These are phyloP conservation scores for Tetropium fuscum DNA, from an alignment of 2,888 invertebrate genomes.

Conservation along the genomic window DNA sequence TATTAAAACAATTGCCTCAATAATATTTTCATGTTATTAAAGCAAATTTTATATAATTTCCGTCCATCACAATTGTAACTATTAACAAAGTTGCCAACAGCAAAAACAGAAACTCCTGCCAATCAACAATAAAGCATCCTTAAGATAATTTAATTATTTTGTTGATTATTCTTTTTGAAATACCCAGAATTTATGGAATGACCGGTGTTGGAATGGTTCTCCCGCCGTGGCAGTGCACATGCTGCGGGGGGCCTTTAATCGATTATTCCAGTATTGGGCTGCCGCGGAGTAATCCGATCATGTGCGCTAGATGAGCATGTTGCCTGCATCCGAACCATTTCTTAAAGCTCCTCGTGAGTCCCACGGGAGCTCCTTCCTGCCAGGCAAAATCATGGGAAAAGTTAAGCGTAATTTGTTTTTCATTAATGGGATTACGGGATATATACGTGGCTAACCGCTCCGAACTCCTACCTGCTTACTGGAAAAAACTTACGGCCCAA, in stretches of 20 bases:
- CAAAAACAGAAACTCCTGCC: too few relatives aligned
- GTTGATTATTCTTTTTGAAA: too few relatives aligned
- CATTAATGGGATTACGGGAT: conserved; percentile 36
- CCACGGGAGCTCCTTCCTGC: conserved; percentile 5
- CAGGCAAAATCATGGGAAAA: conserved; percentile 37
- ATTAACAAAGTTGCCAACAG: too few relatives aligned
- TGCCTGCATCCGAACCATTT: conserved; percentile 36
- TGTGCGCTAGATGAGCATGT: conserved; percentile 34
- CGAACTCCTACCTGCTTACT: conserved; percentile 33
- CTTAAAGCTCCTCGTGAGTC: conserved; percentile 24
- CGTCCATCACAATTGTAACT: too few relatives aligned
- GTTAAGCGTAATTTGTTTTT: conserved; percentile 40
- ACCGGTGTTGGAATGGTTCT: conserved; percentile 21
- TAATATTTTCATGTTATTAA: too few relatives aligned
- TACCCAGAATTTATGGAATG: too few relatives aligned
- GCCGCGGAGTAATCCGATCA: conserved; percentile 40
- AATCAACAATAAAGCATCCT: too few relatives aligned
- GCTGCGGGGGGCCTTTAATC: conserved; percentile 36
- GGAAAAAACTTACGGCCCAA: conserved; percentile 33
- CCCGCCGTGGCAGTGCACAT: conserved; percentile 28
- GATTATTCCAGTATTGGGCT: conserved; percentile 41
- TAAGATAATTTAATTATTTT: too few relatives aligned
- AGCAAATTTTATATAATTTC: too few relatives aligned
- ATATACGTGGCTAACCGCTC: conserved; percentile 34
- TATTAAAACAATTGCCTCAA: too few relatives aligned